Evolutionary conservation across 2,888 invertebrate species (phyloP).

Genomic region (Thyatira batis): DNA sequence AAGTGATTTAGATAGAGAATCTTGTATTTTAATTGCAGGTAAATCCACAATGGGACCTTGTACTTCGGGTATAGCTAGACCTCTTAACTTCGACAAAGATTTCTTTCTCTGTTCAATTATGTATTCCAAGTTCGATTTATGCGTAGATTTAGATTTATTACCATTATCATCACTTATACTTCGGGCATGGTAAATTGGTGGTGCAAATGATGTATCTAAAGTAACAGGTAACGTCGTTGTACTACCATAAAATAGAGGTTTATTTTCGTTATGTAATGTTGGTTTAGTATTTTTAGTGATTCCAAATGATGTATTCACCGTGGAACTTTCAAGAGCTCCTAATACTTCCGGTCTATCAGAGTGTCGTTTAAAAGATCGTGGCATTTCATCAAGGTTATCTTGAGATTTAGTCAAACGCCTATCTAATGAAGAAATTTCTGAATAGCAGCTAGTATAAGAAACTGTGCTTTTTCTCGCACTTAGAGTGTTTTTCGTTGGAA

Average conservation of each 20-base stretch:
- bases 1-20: conserved; percentile 77
- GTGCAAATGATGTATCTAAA: conserved; percentile 52
- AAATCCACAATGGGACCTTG: conserved; percentile 86
- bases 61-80: conserved; percentile 93
- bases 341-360: conserved; percentile 74
- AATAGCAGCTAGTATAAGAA: conserved; percentile 53
- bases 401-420: conserved; percentile 74
- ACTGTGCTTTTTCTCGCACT: conserved; percentile 55
- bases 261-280: conserved; percentile 48
- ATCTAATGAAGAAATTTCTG: conserved; percentile 66
- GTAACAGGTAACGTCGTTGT: conserved; percentile 63
- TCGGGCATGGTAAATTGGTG: conserved; percentile 63
- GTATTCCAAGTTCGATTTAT: conserved; percentile 87
- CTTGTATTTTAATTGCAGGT: conserved; percentile 91
- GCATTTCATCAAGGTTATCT: conserved; percentile 80
- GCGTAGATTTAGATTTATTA: conserved; percentile 66
- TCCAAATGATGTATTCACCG: conserved; percentile 43
- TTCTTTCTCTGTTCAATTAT: conserved; percentile 91
- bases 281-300: conserved; percentile 34
- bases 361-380: conserved; percentile 61
- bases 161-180: conserved; percentile 73
- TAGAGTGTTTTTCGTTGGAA: conserved; percentile 57
- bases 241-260: conserved; percentile 75
- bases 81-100: conserved; percentile 91
- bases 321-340: conserved; percentile 73